Conservation (phyloP, 2,888 invertebrate species). For the Mermis nigrescens region DNA sequence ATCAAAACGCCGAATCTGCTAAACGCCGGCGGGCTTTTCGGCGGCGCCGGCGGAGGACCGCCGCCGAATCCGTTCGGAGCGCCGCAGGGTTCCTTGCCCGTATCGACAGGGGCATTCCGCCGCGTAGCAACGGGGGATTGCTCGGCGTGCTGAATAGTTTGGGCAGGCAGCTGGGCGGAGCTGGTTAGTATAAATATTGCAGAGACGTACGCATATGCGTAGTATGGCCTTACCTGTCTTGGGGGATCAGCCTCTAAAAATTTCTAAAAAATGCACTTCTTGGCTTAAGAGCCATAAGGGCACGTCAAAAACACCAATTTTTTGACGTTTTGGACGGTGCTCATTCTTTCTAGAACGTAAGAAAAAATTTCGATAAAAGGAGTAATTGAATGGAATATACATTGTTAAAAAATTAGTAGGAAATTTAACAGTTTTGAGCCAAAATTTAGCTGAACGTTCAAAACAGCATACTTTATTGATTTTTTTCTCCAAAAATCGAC, state of each 20-base stretch:
- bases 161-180: slow-evolving; percentile 3
- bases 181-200: slow-evolving; percentile 1
- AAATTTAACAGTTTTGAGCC: too few species aligned
- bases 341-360: too few species aligned
- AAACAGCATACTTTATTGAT: too few species aligned
- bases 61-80: neutral
- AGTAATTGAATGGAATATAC: too few species aligned
- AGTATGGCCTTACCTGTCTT: too few species aligned
- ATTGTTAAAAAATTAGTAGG: too few species aligned
- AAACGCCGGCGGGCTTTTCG: neutral
- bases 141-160: neutral
- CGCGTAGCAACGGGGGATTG: neutral
- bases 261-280: neutral
- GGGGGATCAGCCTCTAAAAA: too few species aligned
- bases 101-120: neutral
- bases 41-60: neutral
- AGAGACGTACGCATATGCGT: neutral
- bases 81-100: neutral
- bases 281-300: neutral
- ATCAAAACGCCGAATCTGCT: neutral
- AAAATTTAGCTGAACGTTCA: too few species aligned
- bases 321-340: too few species aligned
- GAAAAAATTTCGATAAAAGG: too few species aligned
- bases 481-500: too few species aligned
- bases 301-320: too few species aligned